phyloP scores from a whole-genome alignment of 2,797 vertebrate genomes.

The Scarus forsteni region DNA sequence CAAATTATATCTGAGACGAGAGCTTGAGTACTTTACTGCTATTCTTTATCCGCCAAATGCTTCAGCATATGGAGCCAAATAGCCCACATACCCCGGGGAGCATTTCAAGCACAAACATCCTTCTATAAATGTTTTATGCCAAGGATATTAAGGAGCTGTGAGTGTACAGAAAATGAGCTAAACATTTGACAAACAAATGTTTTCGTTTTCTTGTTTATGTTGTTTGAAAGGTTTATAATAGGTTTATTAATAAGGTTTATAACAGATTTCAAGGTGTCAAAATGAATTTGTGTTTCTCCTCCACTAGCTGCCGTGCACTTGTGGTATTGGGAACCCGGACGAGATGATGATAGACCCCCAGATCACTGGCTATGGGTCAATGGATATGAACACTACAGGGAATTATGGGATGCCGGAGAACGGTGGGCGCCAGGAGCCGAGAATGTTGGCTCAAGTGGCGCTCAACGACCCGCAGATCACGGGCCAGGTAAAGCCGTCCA shows the following conservation, averaged over 20 bases:
- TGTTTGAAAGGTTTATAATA: not conserved
- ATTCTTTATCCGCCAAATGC: slow-evolving; percentile 78
- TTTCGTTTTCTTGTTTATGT: slow-evolving; percentile 7
- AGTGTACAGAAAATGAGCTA: slow-evolving; percentile 32
- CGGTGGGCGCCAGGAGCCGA: slow-evolving; percentile 86
- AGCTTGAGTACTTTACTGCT: slow-evolving; percentile 48
- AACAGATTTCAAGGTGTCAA: slow-evolving; percentile 2
- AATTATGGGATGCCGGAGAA: slow-evolving; percentile 91
- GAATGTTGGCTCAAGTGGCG: slow-evolving; percentile 91
- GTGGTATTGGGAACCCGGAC: slow-evolving; percentile 91
- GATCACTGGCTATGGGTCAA: slow-evolving; percentile 90
- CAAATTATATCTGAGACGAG: slow-evolving; percentile 65
- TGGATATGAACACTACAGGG: slow-evolving; percentile 90
- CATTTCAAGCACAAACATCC: slow-evolving; percentile 66
- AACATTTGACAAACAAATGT: slow-evolving; percentile 11
- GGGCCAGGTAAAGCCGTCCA: slow-evolving; percentile 85
- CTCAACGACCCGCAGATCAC: slow-evolving; percentile 86
- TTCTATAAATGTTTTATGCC: slow-evolving; percentile 58
- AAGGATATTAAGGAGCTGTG: slow-evolving; percentile 43
- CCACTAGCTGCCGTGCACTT: slow-evolving; percentile 88
- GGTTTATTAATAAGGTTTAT: not conserved
- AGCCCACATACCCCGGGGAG: slow-evolving; percentile 61
- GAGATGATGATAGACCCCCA: slow-evolving; percentile 91
- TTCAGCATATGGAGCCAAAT: slow-evolving; percentile 79
- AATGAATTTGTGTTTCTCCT: not conserved